Evolutionary conservation across 2,888 invertebrate genomes (phyloP).

Genomic region (Macaria notata): DNA sequence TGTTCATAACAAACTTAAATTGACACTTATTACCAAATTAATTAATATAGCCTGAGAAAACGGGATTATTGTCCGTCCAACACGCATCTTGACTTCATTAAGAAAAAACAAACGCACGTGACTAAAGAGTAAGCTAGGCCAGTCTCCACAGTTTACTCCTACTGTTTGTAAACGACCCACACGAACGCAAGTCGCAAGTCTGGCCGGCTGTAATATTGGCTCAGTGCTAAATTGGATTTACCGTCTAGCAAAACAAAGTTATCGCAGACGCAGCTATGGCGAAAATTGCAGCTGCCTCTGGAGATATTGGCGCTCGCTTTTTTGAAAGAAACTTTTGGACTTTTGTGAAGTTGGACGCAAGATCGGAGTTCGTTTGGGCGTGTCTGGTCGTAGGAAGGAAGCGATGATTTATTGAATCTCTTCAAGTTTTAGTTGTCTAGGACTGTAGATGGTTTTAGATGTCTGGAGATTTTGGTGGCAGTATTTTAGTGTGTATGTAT

Average conservation of each 20-base stretch:
- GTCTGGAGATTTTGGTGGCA: no score
- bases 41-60: no score
- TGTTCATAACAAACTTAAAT: no score
- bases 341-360: slow-evolving; percentile 5
- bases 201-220: slow-evolving; percentile 18
- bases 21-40: no score
- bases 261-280: slow-evolving; percentile 17
- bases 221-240: slow-evolving; percentile 29
- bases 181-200: slow-evolving; percentile 7
- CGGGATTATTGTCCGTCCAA: no score
- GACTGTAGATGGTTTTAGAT: no score
- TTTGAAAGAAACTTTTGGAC: slow-evolving; percentile 12
- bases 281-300: slow-evolving; percentile 17
- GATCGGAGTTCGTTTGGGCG: background rate
- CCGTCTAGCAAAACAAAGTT: slow-evolving; percentile 27
- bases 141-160: no score
- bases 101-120: no score
- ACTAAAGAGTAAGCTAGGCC: no score
- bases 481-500: no score
- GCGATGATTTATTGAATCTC: background rate
- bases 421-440: no score
- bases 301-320: slow-evolving; percentile 8
- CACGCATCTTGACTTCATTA: no score
- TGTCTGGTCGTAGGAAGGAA: background rate
- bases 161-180: slow-evolving; percentile 12